Evolutionary conservation across 1,140 invertebrate genomes (phyloP), one percentile per base, ranked within the genome.

Genomic region (Colletes latitarsis): DNA sequence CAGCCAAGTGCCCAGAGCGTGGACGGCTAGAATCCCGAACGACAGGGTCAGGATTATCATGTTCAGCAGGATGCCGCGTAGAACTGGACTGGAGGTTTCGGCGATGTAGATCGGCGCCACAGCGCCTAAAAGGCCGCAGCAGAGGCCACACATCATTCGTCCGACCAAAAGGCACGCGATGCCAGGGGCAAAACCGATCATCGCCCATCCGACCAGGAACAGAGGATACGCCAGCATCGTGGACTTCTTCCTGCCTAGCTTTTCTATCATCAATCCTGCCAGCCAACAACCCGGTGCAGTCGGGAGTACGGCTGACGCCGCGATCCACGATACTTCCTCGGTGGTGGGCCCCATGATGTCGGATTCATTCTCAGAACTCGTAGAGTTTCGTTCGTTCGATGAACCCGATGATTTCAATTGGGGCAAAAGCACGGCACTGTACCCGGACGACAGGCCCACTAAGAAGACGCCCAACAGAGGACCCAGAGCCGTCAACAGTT

Each of bases 121-220:
- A 0, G 95, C 93, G 4, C 94, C 94, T 0, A 94, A 81, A 1
- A 95, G 70, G 2, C 95, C 95, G 4, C 93, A 91, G 78, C 93
- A 94, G 0, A 96, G 89, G 1, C 96, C 96, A 1, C 95, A 95
- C 4, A 97, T 89, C 76, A 96, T 94, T 83, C 96, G 94, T 2
- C 96, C 96, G 4, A 94, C 84, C 49, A 96, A 93, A 21, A 97
- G 91, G 12, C 94, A 91, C 0, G 87, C 62, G 4, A 95, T 83
- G 80, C 92, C 92, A 3, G 91, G 84, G 2, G 95, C 92, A 60
- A 94, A 91, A 39, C 94, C 92, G 14, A 97, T 95, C 12, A 95
- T 82, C 6, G 95, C 83, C 96, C 96, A 97, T 15, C 96, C 96
- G n/a, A 95, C 70, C 0, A 96, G 85, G 66, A 95, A 96, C 0